Conservation (phyloP, 2,888 invertebrate genomes). For the Miltochrista miniata region DNA sequence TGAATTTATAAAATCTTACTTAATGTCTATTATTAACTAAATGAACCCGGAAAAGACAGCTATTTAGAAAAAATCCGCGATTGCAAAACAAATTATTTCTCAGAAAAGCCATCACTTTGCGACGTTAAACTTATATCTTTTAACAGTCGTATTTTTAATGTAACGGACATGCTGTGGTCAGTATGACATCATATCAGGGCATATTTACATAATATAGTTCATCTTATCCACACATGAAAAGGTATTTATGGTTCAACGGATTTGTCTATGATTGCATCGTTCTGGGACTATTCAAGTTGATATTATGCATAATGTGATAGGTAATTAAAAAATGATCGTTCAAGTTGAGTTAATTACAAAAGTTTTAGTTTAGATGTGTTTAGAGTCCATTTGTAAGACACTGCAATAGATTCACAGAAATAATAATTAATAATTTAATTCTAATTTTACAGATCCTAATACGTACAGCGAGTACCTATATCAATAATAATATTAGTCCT, state of each 20-base stretch:
- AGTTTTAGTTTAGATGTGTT: no score
- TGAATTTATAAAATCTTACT: no score
- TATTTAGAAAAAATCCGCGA: slow-evolving; percentile 1
- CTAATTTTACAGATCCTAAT: no score
- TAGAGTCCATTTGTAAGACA: no score
- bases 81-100: slow-evolving; percentile 22
- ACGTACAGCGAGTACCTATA: no score
- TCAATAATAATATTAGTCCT: no score
- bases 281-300: background rate
- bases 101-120: slow-evolving; percentile 18
- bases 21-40: no score
- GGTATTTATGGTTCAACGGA: slow-evolving; percentile 13
- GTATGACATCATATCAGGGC: slow-evolving; percentile 18
- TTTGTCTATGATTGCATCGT: slow-evolving; percentile 10
- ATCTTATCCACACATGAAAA: background rate
- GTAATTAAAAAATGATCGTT: background rate
- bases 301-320: background rate
- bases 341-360: no score
- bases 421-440: no score
- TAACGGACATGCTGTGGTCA: slow-evolving; percentile 31
- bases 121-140: slow-evolving; percentile 15
- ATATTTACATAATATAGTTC: slow-evolving; percentile 10
- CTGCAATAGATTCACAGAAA: no score
- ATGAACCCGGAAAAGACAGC: slow-evolving; percentile 8
- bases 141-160: slow-evolving; percentile 3